These are phyloP conservation scores for Macaria notata DNA, from an alignment of 2,888 invertebrate species.

Conservation along the genomic window DNA sequence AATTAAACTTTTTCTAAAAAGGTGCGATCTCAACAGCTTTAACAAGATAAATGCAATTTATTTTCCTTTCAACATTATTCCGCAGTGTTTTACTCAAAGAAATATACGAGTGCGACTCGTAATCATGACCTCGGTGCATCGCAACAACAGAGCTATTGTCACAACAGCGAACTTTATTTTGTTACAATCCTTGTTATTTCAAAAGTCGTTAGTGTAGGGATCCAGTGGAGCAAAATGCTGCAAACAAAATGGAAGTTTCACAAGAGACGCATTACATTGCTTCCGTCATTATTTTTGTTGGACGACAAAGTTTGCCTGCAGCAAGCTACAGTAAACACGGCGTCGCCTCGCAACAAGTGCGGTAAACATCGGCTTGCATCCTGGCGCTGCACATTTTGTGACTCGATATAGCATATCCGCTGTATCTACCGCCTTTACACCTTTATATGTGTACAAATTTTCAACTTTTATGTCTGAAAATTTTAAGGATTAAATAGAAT, in stretches of 20 bases:
- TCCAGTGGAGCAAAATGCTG: conserved; percentile 14
- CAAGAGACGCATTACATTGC: conserved; percentile 28
- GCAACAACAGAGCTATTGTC: neutral
- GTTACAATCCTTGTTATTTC: conserved; percentile 12
- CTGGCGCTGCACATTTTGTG: conserved; percentile 19
- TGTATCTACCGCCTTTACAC: neutral
- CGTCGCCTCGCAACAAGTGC: conserved; percentile 32
- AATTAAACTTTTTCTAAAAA: neutral
- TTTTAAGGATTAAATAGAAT: too few species aligned
- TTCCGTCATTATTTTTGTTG: conserved; percentile 47
- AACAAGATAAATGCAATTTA: too few species aligned
- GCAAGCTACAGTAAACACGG: conserved; percentile 47
- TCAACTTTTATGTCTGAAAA: too few species aligned
- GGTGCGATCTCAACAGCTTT: too few species aligned
- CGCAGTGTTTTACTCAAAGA: too few species aligned
- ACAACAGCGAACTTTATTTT: conserved; percentile 12
- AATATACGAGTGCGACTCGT: too few species aligned
- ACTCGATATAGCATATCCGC: neutral
- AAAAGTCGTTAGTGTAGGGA: conserved; percentile 16
- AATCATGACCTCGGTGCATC: neutral
- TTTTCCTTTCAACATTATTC: too few species aligned
- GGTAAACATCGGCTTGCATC: conserved; percentile 30
- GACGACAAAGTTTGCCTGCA: conserved; percentile 49
- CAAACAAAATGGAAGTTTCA: conserved; percentile 21
- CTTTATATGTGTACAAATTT: too few species aligned